Evolutionary conservation across 1,140 invertebrate species (phyloP), one percentile per base, ranked within the genome.

Genomic region (Drosophila willistoni): DNA sequence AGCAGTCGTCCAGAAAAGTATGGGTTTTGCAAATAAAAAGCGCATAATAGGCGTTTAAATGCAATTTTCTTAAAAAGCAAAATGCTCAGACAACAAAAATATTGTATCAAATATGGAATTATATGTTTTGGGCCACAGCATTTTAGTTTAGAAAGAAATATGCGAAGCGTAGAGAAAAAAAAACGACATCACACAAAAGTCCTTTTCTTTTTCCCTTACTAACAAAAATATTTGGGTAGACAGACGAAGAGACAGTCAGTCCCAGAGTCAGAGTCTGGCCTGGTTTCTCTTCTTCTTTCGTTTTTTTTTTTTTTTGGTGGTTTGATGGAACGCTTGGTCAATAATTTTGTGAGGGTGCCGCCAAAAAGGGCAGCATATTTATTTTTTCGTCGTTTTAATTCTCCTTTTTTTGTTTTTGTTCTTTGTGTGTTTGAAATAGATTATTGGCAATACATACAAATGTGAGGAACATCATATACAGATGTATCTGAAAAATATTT

Each of bases 311-410:
- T 19, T 7, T 41, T 69, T 80, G 73, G 68, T 29, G 63, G 22
- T 44, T 73, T 65, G 76, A 78, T 73, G 73, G 57, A 73, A 77
- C 79, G 73, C 64, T 91, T 91, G 85, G 68, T 81, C 90, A 91
- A 91, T 91, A 91, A 91, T 91, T 91, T 91, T 91, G 90, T 84
- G 90, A 91, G 90, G 90, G 90, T 91, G 90, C 90, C 90, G 90
- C 89, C 90, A 91, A 81, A 89, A 85, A 73, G 80, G 84, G 84
- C 81, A 83, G 79, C 81, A 84, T 79, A 75, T 77, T 61, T 70
- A 61, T 64, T 62, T 65, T 81, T 67, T 63, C 68, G 73, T 63
- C 68, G 68, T 66, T 57, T 81, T 59, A 68, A 56, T 25, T 25
- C 25, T 25, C 25, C 5, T 65, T 79, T 69, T 67, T 64, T 66